Base-by-base conservation (phyloP, 2,113 vertebrate species). In the Junco hyemalis region DNA sequence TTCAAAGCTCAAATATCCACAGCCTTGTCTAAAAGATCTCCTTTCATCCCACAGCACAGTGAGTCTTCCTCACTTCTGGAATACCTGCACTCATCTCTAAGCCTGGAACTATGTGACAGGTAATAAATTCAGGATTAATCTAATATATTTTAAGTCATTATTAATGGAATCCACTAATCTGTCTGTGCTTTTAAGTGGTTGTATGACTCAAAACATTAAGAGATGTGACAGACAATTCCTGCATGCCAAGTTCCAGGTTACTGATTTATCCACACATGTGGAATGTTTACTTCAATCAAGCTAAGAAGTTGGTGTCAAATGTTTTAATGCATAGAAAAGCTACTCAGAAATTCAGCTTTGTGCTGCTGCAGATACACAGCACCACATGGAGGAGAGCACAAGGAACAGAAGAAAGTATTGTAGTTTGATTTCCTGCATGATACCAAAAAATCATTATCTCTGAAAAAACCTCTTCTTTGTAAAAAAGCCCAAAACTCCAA, bases 371-470 rank as follows among this genome's bases (percentile, higher is more conserved):
- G 95, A 85, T 29, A 77, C 86, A 96, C 92, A 97, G 96, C 96
- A 91, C 93, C 96, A 96, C 96, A 88, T 23, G 25, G 91, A 97
- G 96, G 96, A 96, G 35, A 96, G 50, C 35, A 53, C 56, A 33
- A 81, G 92, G 18, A 97, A 90, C 28, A 81, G 66, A 36, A 90
- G 31, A 54, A 61, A 65, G 33, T 8, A 31, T 4, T 50, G 22
- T 3, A 19, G 35, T 14, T 66, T 35, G 31, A 70, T 71, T 64
- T 89, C 38, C 38, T 86, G 14, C 40, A 8, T 1, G 1, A 31
- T 64, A 54, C 18, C 57, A 68, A 24, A 56, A 85, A 86, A 70
- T 14, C 5, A 0, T 18, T 63, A 23, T 5, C 56, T 25, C 61
- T 45, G 14, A 79, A 94, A 89, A 92, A 81, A 25, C 2, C 2